Evolutionary conservation across 2,888 invertebrate genomes (phyloP).

Genomic region (Leucophora obtusa): DNA sequence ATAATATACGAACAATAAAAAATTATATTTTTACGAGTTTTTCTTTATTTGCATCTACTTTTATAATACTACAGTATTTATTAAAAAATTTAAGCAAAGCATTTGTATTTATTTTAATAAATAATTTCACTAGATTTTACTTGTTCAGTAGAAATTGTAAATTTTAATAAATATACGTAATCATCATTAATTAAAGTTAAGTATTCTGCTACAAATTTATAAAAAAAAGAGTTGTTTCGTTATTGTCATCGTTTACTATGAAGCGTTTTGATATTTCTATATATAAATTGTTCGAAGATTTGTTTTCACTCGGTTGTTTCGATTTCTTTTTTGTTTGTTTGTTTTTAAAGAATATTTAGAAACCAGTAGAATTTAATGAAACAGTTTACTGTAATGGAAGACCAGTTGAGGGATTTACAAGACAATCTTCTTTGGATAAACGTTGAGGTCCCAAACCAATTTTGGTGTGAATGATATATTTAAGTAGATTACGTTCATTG

Average conservation of each 20-base stretch:
- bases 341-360: not conserved
- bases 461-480: slow-evolving; percentile 90
- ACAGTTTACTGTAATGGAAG: slow-evolving; percentile 59
- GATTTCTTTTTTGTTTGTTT: not conserved
- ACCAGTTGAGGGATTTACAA: slow-evolving; percentile 77
- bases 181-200: slow-evolving; percentile 7
- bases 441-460: slow-evolving; percentile 88
- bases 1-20: too few relatives aligned
- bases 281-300: slow-evolving; percentile 33
- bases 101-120: slow-evolving; percentile 26
- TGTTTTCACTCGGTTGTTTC: slow-evolving; percentile 51
- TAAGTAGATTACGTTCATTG: slow-evolving; percentile 81
- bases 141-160: slow-evolving; percentile 18
- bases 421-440: slow-evolving; percentile 78
- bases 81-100: slow-evolving; percentile 52
- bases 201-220: not conserved
- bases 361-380: not conserved
- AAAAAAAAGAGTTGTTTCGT: slow-evolving; percentile 58
- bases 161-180: slow-evolving; percentile 41
- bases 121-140: slow-evolving; percentile 5
- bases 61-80: slow-evolving; percentile 11
- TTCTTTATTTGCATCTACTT: slow-evolving; percentile 17
- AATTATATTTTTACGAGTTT: not conserved
- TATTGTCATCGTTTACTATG: slow-evolving; percentile 64
- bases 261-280: slow-evolving; percentile 54